Evolutionary conservation across 1,140 invertebrate species (phyloP).

Genomic region (Formica selysi): DNA sequence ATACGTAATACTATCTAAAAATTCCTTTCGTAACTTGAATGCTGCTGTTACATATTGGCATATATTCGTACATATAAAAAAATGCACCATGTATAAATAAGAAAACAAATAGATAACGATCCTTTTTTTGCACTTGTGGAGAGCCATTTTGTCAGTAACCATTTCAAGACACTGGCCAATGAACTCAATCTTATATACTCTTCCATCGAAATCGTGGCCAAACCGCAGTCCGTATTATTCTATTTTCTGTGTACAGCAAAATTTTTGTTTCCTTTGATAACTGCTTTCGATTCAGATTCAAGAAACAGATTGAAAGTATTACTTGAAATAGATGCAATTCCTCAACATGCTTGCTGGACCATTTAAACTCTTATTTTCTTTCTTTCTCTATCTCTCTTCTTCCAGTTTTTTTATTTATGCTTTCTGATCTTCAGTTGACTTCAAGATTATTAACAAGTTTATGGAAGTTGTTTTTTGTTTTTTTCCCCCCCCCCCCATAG

Average conservation of each 20-base stretch:
- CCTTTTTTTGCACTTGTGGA: slow-evolving; percentile 73
- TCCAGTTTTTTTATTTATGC: slow-evolving; percentile 3
- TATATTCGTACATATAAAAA: slow-evolving; percentile 58
- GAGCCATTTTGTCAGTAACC: slow-evolving; percentile 65
- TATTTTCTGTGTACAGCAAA: slow-evolving; percentile 51
- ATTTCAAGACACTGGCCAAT: slow-evolving; percentile 46
- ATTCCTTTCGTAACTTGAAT: slow-evolving; percentile 51
- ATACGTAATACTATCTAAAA: slow-evolving; percentile 74
- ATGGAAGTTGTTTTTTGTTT: background rate
- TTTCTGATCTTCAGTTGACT: slow-evolving; percentile 41
- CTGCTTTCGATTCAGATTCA: slow-evolving; percentile 62
- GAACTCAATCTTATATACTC: too few species aligned
- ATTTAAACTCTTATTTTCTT: slow-evolving; percentile 62
- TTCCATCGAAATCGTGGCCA: slow-evolving; percentile 60
- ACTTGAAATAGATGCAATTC: slow-evolving; percentile 51
- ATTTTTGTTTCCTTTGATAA: slow-evolving; percentile 42
- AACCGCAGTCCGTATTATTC: slow-evolving; percentile 35
- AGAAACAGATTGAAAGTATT: slow-evolving; percentile 51
- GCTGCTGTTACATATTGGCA: slow-evolving; percentile 68
- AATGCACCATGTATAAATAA: slow-evolving; percentile 60
- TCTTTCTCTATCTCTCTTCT: background rate
- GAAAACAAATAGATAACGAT: slow-evolving; percentile 64
- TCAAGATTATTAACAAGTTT: slow-evolving; percentile 66
- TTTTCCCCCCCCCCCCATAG: slow-evolving; percentile 29
- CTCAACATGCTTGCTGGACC: slow-evolving; percentile 62